Evolutionary conservation across 2,888 invertebrate genomes (phyloP).

Genomic region (Beris morrisii): DNA sequence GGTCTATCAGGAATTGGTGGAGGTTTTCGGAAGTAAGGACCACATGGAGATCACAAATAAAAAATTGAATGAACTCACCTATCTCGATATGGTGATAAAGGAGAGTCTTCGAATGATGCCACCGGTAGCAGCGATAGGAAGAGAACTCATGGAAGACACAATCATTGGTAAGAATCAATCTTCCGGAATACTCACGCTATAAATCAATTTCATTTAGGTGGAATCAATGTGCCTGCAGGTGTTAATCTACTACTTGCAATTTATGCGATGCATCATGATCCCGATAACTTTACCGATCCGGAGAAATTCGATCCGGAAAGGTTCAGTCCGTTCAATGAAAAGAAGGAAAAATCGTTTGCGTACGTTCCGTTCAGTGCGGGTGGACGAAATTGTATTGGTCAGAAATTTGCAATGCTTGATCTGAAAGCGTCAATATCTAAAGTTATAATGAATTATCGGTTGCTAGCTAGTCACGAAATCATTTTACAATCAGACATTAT

Average conservation of each 20-base stretch:
- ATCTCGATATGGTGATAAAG: slow-evolving; percentile 51
- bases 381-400: slow-evolving; percentile 61
- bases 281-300: slow-evolving; percentile 19
- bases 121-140: slow-evolving; percentile 45
- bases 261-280: slow-evolving; percentile 22
- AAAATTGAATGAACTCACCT: slow-evolving; percentile 49
- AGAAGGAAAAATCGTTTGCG: slow-evolving; percentile 60
- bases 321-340: slow-evolving; percentile 51
- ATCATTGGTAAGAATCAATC: slow-evolving; percentile 39
- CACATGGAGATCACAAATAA: slow-evolving; percentile 44
- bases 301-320: slow-evolving; percentile 30
- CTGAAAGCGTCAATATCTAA: slow-evolving; percentile 48
- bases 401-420: slow-evolving; percentile 50
- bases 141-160: slow-evolving; percentile 17
- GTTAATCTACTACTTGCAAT: slow-evolving; percentile 5
- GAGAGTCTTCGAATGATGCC: slow-evolving; percentile 52
- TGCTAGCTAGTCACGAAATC: slow-evolving; percentile 2
- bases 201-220: slow-evolving; percentile 5
- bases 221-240: slow-evolving; percentile 10
- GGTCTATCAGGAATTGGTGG: slow-evolving; percentile 48
- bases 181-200: background rate
- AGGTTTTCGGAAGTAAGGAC: slow-evolving; percentile 43
- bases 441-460: slow-evolving; percentile 45
- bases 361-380: slow-evolving; percentile 64
- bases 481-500: slow-evolving; percentile 15